Base-by-base conservation (phyloP, 2,113 vertebrate genomes). In the Athene noctua region DNA sequence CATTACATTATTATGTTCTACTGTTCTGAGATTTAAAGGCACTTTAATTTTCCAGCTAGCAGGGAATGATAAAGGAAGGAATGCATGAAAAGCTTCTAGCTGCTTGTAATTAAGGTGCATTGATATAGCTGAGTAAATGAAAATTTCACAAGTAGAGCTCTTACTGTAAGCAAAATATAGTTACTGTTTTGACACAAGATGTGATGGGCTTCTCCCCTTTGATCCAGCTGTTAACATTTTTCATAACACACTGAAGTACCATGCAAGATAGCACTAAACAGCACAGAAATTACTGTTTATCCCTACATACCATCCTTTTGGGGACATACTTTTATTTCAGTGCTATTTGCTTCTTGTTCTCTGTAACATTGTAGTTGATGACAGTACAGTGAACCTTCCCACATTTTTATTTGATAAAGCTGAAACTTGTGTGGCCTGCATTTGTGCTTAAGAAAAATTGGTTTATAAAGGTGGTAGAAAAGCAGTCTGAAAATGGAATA, bases 31-130 rank as follows among this genome's bases (percentile, higher is more conserved):
- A 73, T 61, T 55, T 86, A 38, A 87, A 94, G n/a, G n/a, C 13
- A 52, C 47, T 91, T 92, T 86, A 54, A 83, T 88, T 92, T 97
- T 95, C 49, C 42, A 91, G 23, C 51, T 94, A 38, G 36, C 14
- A 72, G 36, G 65, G 29, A 92, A 84, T 67, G 44, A 78, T 72
- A 57, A 80, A 83, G 54, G 34, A 27, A 90, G 71, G 80, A 91
- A 82, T 44, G 29, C 55, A 70, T 78, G 72, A 58, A 83, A 92
- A 89, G 6, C 17, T 96, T 49, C 63, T 86, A 79, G 74, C 30
- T 88, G 34, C 25, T 95, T 73, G 16, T 72, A 90, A 86, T 86
- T 92, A 91, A 86, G 51, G 57, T 70, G 30, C n/a, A 44, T 75
- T 59, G 36, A 36, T 88, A 68, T 20, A 91, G 40, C 36, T 61